Conservation (phyloP, 1,140 invertebrate genomes). For the Scylla paramamosain region DNA sequence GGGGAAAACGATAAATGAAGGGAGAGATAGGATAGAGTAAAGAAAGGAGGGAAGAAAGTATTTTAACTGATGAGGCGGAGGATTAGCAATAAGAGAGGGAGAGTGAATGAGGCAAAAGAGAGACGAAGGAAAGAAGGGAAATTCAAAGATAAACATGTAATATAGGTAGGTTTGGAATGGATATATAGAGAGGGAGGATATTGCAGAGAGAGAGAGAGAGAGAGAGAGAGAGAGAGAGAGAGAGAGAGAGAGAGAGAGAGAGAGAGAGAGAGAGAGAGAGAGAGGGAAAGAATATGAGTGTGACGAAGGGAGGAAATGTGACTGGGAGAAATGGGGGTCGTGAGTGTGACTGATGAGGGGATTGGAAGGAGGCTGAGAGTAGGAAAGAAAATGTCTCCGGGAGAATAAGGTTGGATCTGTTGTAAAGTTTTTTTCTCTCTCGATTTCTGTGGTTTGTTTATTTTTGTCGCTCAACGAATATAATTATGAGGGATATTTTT, state of each 20-base stretch:
- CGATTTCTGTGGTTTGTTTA: too few species aligned
- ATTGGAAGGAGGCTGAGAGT: background rate
- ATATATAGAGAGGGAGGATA: background rate
- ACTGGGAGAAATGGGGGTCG: background rate
- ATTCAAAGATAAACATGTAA: too few species aligned
- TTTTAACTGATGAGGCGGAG: too few species aligned
- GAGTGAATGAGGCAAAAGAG: too few species aligned
- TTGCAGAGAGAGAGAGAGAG: background rate
- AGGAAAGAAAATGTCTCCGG: background rate
- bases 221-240: slow-evolving; percentile 3
- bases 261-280: slow-evolving; percentile 4
- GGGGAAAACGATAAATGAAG: too few species aligned
- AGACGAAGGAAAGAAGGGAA: too few species aligned
- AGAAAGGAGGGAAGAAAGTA: too few species aligned
- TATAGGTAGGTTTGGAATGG: background rate
- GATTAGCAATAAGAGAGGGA: too few species aligned
- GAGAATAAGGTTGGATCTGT: background rate
- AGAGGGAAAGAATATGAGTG: background rate
- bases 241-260: slow-evolving; percentile 3
- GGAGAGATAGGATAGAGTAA: too few species aligned
- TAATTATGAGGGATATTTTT: too few species aligned
- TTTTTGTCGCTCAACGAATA: too few species aligned
- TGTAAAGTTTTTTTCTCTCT: too few species aligned
- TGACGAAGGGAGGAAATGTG: slow-evolving; percentile 1
- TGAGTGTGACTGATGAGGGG: background rate